Evolutionary conservation across 2,797 vertebrate genomes (phyloP).

Genomic region (Microhierax caerulescens): DNA sequence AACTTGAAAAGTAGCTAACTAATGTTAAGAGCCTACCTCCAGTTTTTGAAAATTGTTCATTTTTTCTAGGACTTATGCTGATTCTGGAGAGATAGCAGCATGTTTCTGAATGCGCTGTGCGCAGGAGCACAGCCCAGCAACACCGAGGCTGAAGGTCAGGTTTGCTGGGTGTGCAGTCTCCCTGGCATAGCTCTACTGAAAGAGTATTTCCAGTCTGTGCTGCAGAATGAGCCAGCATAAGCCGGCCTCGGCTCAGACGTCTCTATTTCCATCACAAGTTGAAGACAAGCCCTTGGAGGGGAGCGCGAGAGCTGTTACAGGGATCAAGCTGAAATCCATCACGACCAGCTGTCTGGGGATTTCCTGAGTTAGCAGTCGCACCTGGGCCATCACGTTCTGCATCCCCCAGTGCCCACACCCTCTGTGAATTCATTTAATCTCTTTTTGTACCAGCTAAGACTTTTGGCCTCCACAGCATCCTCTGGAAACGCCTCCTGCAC

Average conservation of each 20-base stretch:
- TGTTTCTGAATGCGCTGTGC: not conserved
- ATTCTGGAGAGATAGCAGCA: not conserved
- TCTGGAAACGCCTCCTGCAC: not conserved
- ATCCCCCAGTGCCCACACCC: rapidly evolving
- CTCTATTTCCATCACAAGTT: not conserved
- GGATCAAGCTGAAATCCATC: not conserved
- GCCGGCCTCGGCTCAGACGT: not conserved
- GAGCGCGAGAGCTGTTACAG: rapidly evolving
- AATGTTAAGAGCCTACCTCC: not conserved
- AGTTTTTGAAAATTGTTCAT: not conserved
- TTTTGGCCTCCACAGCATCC: not conserved
- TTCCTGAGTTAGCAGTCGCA: rapidly evolving
- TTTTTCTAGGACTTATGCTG: not conserved
- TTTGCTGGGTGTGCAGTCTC: not conserved
- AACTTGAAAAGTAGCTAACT: not conserved
- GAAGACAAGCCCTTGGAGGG: not conserved
- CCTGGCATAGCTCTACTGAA: not conserved
- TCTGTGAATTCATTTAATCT: not conserved
- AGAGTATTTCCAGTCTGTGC: not conserved
- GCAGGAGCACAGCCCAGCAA: not conserved
- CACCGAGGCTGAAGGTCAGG: rapidly evolving
- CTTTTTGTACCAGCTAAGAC: not conserved
- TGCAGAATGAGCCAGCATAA: not conserved
- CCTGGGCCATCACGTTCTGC: not conserved
- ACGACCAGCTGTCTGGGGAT: not conserved